Percentiles rank a stretch among this genome's conserved stretches.
phyloP scores from a whole-genome alignment of 2,888 invertebrate genomes.

The Allophyes oxyacanthae region DNA sequence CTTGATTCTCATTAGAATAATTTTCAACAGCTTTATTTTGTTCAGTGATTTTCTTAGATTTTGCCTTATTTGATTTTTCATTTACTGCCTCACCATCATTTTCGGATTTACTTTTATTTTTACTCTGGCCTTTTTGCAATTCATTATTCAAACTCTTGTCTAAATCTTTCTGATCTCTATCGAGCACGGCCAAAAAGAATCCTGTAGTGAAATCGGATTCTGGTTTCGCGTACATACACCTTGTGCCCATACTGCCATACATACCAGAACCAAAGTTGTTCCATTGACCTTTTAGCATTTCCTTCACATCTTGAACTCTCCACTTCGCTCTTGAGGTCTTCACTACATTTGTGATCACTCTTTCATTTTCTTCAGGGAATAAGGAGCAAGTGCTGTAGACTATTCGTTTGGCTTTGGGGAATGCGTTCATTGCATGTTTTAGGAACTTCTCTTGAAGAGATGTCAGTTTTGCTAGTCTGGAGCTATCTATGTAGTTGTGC shows the following conservation, averaged over 20 bases:
- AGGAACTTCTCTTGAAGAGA: slow-evolving; percentile 95
- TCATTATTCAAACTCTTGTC: slow-evolving; percentile 60
- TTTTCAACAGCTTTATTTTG: slow-evolving; percentile 48
- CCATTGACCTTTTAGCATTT: slow-evolving; percentile 91
- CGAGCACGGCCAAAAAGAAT: slow-evolving; percentile 98
- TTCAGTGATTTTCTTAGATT: slow-evolving; percentile 13
- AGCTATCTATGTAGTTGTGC: slow-evolving; percentile 81
- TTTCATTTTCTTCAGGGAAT: slow-evolving; percentile 97
- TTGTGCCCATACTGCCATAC: slow-evolving; percentile 91
- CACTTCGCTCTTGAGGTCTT: slow-evolving; percentile 88
- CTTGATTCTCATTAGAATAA: slow-evolving; percentile 27
- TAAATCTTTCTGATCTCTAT: slow-evolving; percentile 87
- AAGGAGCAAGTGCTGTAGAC: slow-evolving; percentile 99
- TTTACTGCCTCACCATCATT: slow-evolving; percentile 8
- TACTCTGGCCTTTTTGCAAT: slow-evolving; percentile 20
- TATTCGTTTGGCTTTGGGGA: slow-evolving; percentile 95
- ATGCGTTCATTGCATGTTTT: slow-evolving; percentile 94
- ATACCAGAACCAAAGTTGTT: slow-evolving; percentile 91
- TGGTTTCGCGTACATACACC: slow-evolving; percentile 94
- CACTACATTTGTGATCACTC: slow-evolving; percentile 94
- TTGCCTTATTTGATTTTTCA: slow-evolving; percentile 1
- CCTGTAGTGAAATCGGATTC: slow-evolving; percentile 96
- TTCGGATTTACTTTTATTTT: slow-evolving; percentile 20
- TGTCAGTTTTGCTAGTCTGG: slow-evolving; percentile 91
- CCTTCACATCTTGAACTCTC: slow-evolving; percentile 90